Evolutionary conservation across 2,888 invertebrate genomes (phyloP).

Genomic region (Tridacna gigas): DNA sequence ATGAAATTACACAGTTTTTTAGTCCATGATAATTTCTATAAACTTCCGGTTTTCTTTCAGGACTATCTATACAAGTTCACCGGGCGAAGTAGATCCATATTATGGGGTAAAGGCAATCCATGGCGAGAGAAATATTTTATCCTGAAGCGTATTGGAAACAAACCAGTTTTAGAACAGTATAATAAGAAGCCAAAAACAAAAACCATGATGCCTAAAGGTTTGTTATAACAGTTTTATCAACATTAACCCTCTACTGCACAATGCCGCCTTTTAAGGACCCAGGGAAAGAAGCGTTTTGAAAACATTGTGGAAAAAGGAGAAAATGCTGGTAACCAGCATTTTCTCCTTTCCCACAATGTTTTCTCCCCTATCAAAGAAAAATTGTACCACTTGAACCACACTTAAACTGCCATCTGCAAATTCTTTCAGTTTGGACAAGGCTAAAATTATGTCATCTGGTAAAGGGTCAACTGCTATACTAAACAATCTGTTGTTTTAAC

Average conservation of each 20-base stretch:
- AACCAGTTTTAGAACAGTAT: slow-evolving; percentile 78
- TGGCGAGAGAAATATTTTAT: slow-evolving; percentile 82
- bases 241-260: too few relatives aligned
- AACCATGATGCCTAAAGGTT: slow-evolving; percentile 72
- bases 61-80: slow-evolving; percentile 78
- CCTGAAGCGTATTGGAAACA: slow-evolving; percentile 72
- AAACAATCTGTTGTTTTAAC: too few relatives aligned
- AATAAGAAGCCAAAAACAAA: slow-evolving; percentile 79
- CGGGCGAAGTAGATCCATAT: slow-evolving; percentile 68
- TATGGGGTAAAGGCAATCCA: slow-evolving; percentile 70
- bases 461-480: neutral
- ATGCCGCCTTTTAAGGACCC: too few relatives aligned
- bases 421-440: too few relatives aligned
- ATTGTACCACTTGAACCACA: too few relatives aligned
- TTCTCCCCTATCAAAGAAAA: too few relatives aligned
- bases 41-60: slow-evolving; percentile 61
- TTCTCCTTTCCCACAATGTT: neutral
- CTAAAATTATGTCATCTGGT: neutral
- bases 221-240: neutral
- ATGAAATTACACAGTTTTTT: neutral
- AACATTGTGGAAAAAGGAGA: neutral
- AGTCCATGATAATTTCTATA: too few relatives aligned
- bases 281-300: too few relatives aligned
- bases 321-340: slow-evolving; percentile 3
- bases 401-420: too few relatives aligned